These are phyloP conservation scores for Kryptolebias marmoratus DNA, from an alignment of 2,113 vertebrate species.

Conservation along the genomic window DNA sequence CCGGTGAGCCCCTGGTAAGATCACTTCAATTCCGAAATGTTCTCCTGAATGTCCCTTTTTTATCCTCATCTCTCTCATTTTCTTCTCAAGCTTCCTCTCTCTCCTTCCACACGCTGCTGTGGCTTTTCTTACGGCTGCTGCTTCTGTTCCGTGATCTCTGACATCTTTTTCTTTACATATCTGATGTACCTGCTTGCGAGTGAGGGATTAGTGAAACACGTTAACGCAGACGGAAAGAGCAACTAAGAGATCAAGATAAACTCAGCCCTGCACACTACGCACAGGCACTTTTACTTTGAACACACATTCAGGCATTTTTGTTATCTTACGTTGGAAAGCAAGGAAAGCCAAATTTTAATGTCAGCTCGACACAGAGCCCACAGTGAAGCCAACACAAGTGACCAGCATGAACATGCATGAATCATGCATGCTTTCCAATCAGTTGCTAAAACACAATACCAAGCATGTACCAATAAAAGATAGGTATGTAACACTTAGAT, in stretches of 20 bases:
- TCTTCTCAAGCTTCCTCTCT: slow-evolving; percentile 7
- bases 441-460: not conserved
- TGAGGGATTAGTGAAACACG: slow-evolving; percentile 43
- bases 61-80: slow-evolving; percentile 3
- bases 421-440: too few relatives aligned
- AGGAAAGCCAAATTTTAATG: not conserved
- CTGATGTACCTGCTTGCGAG: slow-evolving; percentile 6
- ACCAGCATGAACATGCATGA: not conserved
- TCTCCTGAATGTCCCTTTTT: slow-evolving; percentile 54
- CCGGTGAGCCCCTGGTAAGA: slow-evolving; percentile 43
- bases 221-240: slow-evolving; percentile 20
- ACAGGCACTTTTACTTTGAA: not conserved
- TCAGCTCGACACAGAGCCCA: not conserved
- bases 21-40: slow-evolving; percentile 43
- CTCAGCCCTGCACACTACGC: not conserved
- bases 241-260: slow-evolving; percentile 17
- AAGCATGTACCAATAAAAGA: not conserved
- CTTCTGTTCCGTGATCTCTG: slow-evolving; percentile 2
- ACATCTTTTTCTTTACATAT: slow-evolving; percentile 19
- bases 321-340: not conserved
- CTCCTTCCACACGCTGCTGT: not conserved
- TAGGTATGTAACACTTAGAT: too few relatives aligned
- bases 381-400: not conserved
- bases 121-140: not conserved
- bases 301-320: not conserved